These are phyloP conservation scores for Paraescarpia echinospica DNA, from an alignment of 1,140 invertebrate species.

Conservation along the genomic window DNA sequence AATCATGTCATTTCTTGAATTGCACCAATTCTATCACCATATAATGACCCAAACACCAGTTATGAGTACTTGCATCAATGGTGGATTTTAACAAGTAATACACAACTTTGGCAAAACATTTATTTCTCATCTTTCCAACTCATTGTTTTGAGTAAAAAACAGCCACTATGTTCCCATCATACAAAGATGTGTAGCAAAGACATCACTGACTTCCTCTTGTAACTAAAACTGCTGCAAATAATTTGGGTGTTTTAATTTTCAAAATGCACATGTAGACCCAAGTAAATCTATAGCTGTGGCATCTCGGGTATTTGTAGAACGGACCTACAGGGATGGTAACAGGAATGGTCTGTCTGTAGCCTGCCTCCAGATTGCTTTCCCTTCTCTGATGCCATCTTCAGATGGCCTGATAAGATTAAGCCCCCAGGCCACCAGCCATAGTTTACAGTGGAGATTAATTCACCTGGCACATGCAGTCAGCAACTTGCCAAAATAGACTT, in stretches of 20 bases:
- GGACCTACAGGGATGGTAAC: too few species aligned
- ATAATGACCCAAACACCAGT: neutral
- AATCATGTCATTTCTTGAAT: neutral
- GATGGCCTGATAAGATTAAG: conserved; percentile 11
- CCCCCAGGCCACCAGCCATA: neutral
- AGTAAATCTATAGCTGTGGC: neutral
- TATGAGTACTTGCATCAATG: too few species aligned
- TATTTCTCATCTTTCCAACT: too few species aligned
- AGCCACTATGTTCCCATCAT: too few species aligned
- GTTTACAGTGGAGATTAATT: neutral
- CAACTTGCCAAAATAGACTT: conserved; percentile 46
- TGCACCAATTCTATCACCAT: neutral
- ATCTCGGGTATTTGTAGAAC: neutral
- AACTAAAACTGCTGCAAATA: neutral
- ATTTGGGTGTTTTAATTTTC: neutral
- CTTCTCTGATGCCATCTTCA: conserved; percentile 37
- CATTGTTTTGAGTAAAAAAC: too few species aligned
- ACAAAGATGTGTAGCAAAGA: too few species aligned
- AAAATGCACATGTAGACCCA: neutral
- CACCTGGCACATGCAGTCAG: neutral
- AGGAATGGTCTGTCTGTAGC: neutral
- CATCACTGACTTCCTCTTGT: neutral
- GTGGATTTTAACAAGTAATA: too few species aligned
- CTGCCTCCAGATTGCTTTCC: neutral
- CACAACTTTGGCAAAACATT: too few species aligned